Conservation (phyloP, 2,888 invertebrate species). For the Diplazon laetatorius region DNA sequence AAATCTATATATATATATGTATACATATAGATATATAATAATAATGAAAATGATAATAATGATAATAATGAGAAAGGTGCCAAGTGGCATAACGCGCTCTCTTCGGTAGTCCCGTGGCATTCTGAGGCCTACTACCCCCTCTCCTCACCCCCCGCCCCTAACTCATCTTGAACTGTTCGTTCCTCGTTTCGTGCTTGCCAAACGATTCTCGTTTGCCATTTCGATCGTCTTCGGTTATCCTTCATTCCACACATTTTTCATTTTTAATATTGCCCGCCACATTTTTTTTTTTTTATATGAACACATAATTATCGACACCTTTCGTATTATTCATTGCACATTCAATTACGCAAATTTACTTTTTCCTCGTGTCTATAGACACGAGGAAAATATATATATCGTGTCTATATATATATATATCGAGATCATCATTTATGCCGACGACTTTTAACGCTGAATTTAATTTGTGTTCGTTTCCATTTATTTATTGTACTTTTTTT, state of each 20-base stretch:
- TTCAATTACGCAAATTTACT: neutral
- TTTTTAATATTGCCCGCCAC: too few relatives aligned
- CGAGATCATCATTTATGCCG: too few relatives aligned
- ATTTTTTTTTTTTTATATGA: too few relatives aligned
- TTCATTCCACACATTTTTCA: neutral
- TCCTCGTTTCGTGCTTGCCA: neutral
- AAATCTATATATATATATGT: too few relatives aligned
- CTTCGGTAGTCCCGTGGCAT: slow-evolving; percentile 35
- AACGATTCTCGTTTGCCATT: slow-evolving; percentile 41
- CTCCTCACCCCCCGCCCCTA: slow-evolving; percentile 33
- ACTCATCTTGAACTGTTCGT: neutral
- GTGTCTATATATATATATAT: too few relatives aligned
- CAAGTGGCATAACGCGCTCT: slow-evolving; percentile 58
- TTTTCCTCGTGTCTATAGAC: neutral
- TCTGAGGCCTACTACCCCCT: slow-evolving; percentile 16
- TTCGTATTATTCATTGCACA: neutral
- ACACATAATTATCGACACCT: neutral
- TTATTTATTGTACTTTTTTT: too few relatives aligned
- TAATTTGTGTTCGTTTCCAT: too few relatives aligned
- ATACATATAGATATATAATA: too few relatives aligned
- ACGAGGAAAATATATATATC: neutral
- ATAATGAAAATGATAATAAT: too few relatives aligned
- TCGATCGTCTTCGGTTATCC: slow-evolving; percentile 20
- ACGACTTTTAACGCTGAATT: too few relatives aligned
- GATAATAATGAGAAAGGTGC: slow-evolving; percentile 65